Conservation (phyloP, 2,113 vertebrate species). For the Atlantisia rogersi region DNA sequence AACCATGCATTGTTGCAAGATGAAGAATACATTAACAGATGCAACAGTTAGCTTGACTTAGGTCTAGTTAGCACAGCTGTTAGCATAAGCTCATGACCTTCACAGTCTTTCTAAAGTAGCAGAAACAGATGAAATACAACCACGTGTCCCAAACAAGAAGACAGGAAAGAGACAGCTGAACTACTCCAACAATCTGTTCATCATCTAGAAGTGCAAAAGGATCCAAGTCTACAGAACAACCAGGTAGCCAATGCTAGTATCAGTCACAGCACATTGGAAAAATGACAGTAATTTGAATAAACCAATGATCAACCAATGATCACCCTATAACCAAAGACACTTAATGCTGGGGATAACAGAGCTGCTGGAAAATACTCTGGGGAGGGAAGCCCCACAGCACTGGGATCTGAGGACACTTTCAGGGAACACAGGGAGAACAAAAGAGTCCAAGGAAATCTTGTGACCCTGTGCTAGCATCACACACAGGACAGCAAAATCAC, state of each 20-base stretch:
- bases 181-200: neutral
- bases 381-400: neutral
- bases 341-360: neutral
- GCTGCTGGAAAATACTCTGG: neutral
- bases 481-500: neutral
- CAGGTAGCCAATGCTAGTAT: neutral
- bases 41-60: neutral
- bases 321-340: neutral
- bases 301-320: neutral
- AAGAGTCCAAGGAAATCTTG: neutral
- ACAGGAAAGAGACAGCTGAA: neutral
- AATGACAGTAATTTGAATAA: neutral
- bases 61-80: neutral
- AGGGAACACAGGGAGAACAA: neutral
- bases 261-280: neutral
- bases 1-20: neutral
- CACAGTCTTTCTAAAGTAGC: neutral
- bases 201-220: neutral
- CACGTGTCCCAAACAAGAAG: neutral
- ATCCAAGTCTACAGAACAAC: neutral
- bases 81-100: neutral
- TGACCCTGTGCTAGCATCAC: neutral
- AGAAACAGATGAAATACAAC: neutral
- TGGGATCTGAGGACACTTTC: neutral
- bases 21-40: neutral